phyloP scores from a whole-genome alignment of 2,888 invertebrate genomes.

The Meiosimyza decipiens region DNA sequence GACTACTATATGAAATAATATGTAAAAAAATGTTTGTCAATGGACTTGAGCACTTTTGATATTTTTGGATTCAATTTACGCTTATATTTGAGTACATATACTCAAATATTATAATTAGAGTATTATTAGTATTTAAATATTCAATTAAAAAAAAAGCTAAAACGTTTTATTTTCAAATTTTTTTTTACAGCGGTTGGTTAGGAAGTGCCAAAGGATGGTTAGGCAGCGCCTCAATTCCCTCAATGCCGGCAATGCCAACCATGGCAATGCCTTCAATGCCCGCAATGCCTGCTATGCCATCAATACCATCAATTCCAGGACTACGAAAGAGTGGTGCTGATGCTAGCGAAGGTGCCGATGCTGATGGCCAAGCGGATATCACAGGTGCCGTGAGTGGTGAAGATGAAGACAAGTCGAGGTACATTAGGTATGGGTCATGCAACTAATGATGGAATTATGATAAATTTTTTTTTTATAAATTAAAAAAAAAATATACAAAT shows the following conservation, averaged over 20 bases:
- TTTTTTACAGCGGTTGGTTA: constrained; percentile 75
- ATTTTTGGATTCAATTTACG: too few relatives aligned
- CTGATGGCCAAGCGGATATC: constrained; percentile 48
- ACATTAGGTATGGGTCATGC: constrained; percentile 77
- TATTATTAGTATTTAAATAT: too few relatives aligned
- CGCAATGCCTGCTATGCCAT: constrained; percentile 65
- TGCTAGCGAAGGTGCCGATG: constrained; percentile 67
- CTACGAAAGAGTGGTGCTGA: constrained; percentile 76
- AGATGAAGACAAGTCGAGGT: constrained; percentile 91
- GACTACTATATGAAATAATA: too few relatives aligned
- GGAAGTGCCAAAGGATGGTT: constrained; percentile 90
- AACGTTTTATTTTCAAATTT: constrained; percentile 19
- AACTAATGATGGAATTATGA: constrained; percentile 67
- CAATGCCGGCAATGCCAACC: constrained; percentile 67
- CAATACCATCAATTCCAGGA: constrained; percentile 74
- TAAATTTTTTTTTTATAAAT: constrained; percentile 45
- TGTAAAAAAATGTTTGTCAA: too few relatives aligned
- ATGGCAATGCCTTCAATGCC: constrained; percentile 66
- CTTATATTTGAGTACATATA: too few relatives aligned
- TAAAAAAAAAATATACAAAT: constrained; percentile 32
- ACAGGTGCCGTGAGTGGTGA: constrained; percentile 68
- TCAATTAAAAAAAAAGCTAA: too few relatives aligned
- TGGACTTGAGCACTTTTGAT: too few relatives aligned
- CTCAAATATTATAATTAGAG: too few relatives aligned
- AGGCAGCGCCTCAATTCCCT: constrained; percentile 69